phyloP scores from a whole-genome alignment of 2,888 invertebrate species.

The Sphecodes monilicornis region DNA sequence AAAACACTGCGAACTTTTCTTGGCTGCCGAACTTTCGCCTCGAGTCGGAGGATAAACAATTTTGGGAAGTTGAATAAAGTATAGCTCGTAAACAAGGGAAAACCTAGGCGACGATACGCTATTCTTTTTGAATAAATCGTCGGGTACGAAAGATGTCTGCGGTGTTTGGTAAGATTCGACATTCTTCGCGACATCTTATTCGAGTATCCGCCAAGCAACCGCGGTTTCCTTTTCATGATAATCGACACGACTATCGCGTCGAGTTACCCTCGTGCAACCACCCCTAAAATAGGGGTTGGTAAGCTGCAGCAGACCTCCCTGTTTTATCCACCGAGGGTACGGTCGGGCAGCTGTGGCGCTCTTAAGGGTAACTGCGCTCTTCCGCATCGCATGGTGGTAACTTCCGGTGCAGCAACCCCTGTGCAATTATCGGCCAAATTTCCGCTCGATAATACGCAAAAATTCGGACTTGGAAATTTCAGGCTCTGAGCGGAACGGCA shows the following conservation, averaged over 20 bases:
- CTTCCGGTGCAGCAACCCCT: slow-evolving; percentile 28
- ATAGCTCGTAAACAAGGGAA: neutral
- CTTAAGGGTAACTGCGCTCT: slow-evolving; percentile 67
- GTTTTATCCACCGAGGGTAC: slow-evolving; percentile 79
- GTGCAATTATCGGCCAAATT: slow-evolving; percentile 19
- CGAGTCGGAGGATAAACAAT: neutral
- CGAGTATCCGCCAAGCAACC: neutral
- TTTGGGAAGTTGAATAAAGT: neutral
- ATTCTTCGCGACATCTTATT: slow-evolving; percentile 47
- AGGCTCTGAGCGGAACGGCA: no score
- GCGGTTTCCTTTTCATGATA: slow-evolving; percentile 47
- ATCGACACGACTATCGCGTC: slow-evolving; percentile 45
- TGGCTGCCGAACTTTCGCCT: neutral
- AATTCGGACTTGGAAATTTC: neutral
- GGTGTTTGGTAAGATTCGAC: neutral
- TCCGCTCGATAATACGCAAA: neutral
- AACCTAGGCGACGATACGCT: neutral
- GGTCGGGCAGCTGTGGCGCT: slow-evolving; percentile 62
- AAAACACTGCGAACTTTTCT: neutral
- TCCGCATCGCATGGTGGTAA: slow-evolving; percentile 78
- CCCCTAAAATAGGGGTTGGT: slow-evolving; percentile 70
- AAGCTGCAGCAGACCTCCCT: slow-evolving; percentile 65
- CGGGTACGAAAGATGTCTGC: neutral
- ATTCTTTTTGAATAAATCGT: neutral
- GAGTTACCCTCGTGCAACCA: slow-evolving; percentile 41